Conservation (phyloP, 2,888 invertebrate species). For the Seladonia tumulorum region DNA sequence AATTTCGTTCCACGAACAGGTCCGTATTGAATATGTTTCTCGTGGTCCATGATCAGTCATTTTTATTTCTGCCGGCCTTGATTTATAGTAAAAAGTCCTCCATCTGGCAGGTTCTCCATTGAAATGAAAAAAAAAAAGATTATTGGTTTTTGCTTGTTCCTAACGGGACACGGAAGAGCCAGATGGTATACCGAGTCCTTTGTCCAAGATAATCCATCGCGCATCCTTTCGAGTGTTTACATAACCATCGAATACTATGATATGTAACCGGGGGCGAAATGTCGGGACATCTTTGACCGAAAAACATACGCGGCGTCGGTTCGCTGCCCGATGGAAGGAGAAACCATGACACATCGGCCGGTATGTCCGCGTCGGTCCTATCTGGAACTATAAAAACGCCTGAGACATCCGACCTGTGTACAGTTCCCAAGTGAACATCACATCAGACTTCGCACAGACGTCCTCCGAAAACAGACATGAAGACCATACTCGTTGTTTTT, state of each 20-base stretch:
- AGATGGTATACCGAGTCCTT: background rate
- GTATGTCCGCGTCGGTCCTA: conserved; percentile 15
- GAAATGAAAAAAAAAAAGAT: background rate
- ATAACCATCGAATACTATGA: conserved; percentile 14
- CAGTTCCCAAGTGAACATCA: conserved; percentile 51
- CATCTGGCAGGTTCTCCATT: background rate
- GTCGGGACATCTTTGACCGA: background rate
- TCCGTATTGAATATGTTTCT: background rate
- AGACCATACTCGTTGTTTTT: conserved; percentile 29
- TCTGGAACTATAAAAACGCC: conserved; percentile 67
- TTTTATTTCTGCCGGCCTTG: background rate
- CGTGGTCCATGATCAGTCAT: background rate
- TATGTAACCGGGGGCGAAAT: conserved; percentile 14
- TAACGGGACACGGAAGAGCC: background rate
- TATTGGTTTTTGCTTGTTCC: background rate
- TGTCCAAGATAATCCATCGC: background rate
- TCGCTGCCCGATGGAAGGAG: conserved; percentile 41
- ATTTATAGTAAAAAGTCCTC: background rate
- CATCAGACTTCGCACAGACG: background rate
- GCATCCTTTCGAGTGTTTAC: conserved; percentile 23
- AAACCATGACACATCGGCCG: conserved; percentile 26
- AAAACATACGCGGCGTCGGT: conserved; percentile 15
- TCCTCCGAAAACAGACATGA: conserved; percentile 45
- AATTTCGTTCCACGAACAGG: background rate
- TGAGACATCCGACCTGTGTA: conserved; percentile 27